phyloP scores from a whole-genome alignment of 2,113 vertebrate genomes.

The Pluvianellus socialis region DNA sequence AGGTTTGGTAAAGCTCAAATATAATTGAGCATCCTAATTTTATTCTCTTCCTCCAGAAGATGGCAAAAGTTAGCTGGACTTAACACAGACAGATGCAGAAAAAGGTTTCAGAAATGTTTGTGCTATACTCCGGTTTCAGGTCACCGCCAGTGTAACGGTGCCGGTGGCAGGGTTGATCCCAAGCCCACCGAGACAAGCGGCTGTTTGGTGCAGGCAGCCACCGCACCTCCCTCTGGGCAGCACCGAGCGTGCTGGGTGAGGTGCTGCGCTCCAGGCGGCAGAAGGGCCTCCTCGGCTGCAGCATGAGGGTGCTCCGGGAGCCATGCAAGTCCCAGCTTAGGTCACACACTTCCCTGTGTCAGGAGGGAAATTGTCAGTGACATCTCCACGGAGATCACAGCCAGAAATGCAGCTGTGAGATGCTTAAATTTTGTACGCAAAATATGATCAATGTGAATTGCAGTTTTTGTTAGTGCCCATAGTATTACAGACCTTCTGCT shows the following conservation, averaged over 20 bases:
- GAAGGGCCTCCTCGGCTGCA: not conserved
- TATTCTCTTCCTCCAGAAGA: conserved; percentile 54
- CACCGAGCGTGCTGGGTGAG: not conserved
- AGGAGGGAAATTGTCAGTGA: not conserved
- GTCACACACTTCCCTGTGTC: not conserved
- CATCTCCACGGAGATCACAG: not conserved
- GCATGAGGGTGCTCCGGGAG: not conserved
- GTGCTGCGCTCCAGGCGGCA: not conserved
- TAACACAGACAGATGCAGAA: not conserved
- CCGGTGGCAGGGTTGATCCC: not conserved
- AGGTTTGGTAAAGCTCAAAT: not conserved
- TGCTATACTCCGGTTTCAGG: not conserved
- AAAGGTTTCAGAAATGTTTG: not conserved
- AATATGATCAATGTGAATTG: not conserved
- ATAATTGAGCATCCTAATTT: not conserved
- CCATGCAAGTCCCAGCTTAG: not conserved
- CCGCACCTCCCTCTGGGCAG: not conserved
- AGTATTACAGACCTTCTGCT: not conserved
- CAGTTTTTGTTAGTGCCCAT: not conserved
- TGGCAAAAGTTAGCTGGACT: conserved; percentile 53
- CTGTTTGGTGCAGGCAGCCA: not conserved
- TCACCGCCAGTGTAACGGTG: not conserved
- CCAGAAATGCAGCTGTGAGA: not conserved
- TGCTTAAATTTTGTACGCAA: not conserved
- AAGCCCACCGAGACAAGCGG: not conserved